Base-by-base conservation (phyloP, 2,888 invertebrate genomes). In the Rotaria socialis region DNA sequence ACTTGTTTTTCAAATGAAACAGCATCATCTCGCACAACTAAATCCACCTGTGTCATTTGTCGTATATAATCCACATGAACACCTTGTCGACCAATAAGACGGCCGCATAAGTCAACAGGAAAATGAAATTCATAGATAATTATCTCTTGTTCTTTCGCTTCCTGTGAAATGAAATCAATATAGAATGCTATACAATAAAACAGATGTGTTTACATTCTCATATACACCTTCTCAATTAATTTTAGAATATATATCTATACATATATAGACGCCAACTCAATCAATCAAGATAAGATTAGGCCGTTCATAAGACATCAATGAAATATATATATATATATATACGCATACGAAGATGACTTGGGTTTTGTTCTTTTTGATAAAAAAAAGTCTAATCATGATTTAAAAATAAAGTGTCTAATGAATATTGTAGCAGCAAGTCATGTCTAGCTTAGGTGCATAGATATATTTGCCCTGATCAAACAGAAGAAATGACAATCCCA, bases 31-130 rank as follows among this genome's bases (percentile, higher is more conserved):
- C 94, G 94, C n/a, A 97, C 93, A 88, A 93, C 92, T 85, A 96
- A 94, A 89, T 93, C 94, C 41, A 96, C 95, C 88, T 94, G 94
- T 3, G 95, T 94, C 90, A 94, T 94, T 55, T 93, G 92, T 90
- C 95, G 95, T 74, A 92, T 94, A 89, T 93, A 93, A 88, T 94
- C 94, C n/a, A 97, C 94, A 91, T 94, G 94, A 74, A 93, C 92
- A 80, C 96, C 96, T 89, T 94, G 93, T 89, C 94, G 94, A 74
- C 97, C 97, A 90, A 96, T 96, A 88, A 97, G 92, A 87, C 94
- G 93, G 35, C 96, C 96, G 87, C 96, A 95, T 88, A 96, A 92
- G 87, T 92, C 90, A 84, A 90, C 89, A 6, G 92, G 92, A 87
- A 92, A 90, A 88, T 91, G 91, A 88, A 92, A 92, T 88, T 91